Percentiles rank a stretch among this genome's conserved stretches.
These are phyloP conservation scores for Chaetorhynchus papuensis DNA, from an alignment of 2,113 vertebrate genomes.

Conservation along the genomic window DNA sequence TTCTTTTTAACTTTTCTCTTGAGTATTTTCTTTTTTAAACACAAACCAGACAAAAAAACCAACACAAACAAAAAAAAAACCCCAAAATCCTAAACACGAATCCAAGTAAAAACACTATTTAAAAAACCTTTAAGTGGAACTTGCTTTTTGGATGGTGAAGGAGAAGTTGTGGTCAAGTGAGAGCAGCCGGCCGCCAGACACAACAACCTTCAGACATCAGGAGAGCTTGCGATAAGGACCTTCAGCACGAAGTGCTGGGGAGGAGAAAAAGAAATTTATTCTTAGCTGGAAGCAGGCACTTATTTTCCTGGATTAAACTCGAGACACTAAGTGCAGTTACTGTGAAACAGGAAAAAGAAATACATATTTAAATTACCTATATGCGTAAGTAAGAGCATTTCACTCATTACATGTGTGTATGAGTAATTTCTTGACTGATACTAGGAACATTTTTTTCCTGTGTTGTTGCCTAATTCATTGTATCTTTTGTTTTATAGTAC, in stretches of 20 bases:
- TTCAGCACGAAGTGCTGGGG: not conserved
- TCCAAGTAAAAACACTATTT: not conserved
- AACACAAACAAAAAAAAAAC: not conserved
- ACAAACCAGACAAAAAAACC: not conserved
- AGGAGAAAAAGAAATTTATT: not conserved
- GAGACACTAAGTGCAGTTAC: not conserved
- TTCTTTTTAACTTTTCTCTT: not conserved
- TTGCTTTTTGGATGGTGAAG: not conserved
- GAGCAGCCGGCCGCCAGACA: not conserved
- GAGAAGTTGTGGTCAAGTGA: not conserved
- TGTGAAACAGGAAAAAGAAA: not conserved
- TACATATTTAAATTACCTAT: not conserved
- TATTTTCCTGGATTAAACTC: not conserved
- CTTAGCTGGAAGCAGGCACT: not conserved
- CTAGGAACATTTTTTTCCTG: not conserved
- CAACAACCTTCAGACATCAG: not conserved
- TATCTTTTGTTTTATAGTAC: slow-evolving; percentile 41
- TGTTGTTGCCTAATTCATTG: not conserved
- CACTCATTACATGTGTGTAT: not conserved
- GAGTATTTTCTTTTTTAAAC: not conserved
- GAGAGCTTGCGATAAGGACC: not conserved
- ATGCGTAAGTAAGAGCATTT: not conserved
- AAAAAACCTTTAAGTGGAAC: not conserved
- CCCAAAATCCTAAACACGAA: not conserved
- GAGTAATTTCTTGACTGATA: not conserved